Conservation (phyloP, 1,140 invertebrate species). For the Amyelois transitella region DNA sequence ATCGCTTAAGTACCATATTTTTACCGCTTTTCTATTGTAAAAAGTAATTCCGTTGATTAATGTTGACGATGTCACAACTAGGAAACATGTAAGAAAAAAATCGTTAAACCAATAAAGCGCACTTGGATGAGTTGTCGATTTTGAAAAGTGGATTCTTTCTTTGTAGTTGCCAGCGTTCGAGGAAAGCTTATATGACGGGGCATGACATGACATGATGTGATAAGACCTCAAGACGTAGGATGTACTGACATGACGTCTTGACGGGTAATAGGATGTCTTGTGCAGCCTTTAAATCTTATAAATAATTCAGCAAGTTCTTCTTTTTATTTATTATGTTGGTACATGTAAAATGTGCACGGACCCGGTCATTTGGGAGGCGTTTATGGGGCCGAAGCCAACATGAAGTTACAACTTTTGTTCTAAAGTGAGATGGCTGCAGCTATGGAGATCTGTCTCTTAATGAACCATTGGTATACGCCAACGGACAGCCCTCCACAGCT, state of each 20-base stretch:
- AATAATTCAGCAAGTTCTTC: not conserved
- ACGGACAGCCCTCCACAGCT: too few relatives aligned
- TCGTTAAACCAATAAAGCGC: conserved; percentile 10
- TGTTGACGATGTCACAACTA: not conserved
- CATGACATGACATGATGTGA: conserved; percentile 7
- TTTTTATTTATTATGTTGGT: too few relatives aligned
- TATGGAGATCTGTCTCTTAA: too few relatives aligned
- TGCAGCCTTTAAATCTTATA: not conserved
- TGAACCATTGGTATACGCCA: too few relatives aligned
- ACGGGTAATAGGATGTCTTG: not conserved
- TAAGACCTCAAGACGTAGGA: not conserved
- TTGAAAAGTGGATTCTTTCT: conserved; percentile 8
- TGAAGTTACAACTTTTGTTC: too few relatives aligned
- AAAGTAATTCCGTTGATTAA: not conserved
- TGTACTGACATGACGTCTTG: not conserved
- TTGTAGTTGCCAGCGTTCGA: conserved; percentile 3
- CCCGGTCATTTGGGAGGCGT: too few relatives aligned
- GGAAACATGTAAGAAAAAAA: conserved; percentile 7
- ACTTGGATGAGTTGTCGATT: conserved; percentile 11
- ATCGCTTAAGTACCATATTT: not conserved
- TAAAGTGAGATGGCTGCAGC: too few relatives aligned
- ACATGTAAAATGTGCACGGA: too few relatives aligned
- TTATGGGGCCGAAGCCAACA: too few relatives aligned
- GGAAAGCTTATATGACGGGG: conserved; percentile 3
- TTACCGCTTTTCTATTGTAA: not conserved